Evolutionary conservation across 2,113 vertebrate genomes (phyloP).

Genomic region (Nanger granti): DNA sequence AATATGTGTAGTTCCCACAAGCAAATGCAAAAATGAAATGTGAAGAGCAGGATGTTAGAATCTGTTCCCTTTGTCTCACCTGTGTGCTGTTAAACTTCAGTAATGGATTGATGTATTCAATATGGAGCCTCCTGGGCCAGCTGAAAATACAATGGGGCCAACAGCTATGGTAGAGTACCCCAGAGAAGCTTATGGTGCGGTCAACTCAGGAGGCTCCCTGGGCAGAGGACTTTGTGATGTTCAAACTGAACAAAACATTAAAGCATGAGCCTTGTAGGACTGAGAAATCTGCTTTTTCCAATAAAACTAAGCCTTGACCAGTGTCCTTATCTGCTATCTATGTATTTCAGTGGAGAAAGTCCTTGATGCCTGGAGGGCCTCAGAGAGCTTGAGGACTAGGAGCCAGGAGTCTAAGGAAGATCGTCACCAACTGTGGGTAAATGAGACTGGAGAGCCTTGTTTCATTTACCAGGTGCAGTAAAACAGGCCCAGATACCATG

Average conservation of each 20-base stretch:
- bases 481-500: too few species aligned
- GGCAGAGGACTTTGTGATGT: not conserved
- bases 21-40: not conserved
- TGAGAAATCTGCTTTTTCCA: not conserved
- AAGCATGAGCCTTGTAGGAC: not conserved
- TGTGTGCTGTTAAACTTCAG: not conserved
- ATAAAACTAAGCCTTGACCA: conserved; percentile 13
- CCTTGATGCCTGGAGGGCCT: conserved; percentile 67
- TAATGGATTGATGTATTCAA: not conserved
- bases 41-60: not conserved
- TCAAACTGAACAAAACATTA: not conserved
- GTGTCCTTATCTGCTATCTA: conserved; percentile 67
- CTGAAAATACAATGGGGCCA: not conserved
- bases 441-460: not conserved
- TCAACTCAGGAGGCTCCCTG: not conserved
- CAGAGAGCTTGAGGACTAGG: conserved; percentile 32
- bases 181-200: not conserved
- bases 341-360: conserved; percentile 74
- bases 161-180: not conserved
- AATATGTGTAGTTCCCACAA: not conserved
- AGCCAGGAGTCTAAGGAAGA: not conserved
- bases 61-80: not conserved
- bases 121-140: not conserved
- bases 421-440: not conserved
- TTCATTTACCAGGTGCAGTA: not conserved